Percentiles rank a stretch among this genome's conserved stretches.
phyloP scores from a whole-genome alignment of 2,888 invertebrate species.

The Tetragonula carbonaria region DNA sequence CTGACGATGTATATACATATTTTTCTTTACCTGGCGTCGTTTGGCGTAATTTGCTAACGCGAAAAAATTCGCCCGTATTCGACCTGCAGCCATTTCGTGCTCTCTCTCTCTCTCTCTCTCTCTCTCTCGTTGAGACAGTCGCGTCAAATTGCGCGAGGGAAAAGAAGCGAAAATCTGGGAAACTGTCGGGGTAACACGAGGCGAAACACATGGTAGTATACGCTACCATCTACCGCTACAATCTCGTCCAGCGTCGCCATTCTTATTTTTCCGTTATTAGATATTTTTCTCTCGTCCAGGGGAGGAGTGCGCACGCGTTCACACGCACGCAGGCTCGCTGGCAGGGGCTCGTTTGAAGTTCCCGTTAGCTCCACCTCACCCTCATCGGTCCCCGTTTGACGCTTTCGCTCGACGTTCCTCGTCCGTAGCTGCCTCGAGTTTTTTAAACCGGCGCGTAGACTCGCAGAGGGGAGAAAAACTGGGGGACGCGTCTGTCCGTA shows the following conservation, averaged over 20 bases:
- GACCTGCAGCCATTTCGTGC: conserved; percentile 3
- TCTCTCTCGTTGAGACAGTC: conserved; percentile 39
- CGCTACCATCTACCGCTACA: conserved; percentile 37
- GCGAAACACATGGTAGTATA: conserved; percentile 69
- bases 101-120: conserved; percentile 21
- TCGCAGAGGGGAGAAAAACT: conserved; percentile 1
- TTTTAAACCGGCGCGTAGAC: conserved; percentile 32
- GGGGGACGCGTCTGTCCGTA: conserved; percentile 21
- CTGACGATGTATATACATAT: neutral
- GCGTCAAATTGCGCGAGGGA: conserved; percentile 72
- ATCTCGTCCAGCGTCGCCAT: conserved; percentile 33
- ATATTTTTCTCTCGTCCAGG: conserved; percentile 69
- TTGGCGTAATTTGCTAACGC: conserved; percentile 39
- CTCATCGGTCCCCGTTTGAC: neutral
- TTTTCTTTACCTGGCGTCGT: neutral
- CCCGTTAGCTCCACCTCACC: neutral
- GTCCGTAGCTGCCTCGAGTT: conserved; percentile 21
- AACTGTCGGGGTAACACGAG: conserved; percentile 75
- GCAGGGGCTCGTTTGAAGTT: conserved; percentile 1
- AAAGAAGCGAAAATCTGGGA: conserved; percentile 71
- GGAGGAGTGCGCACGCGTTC: conserved; percentile 27
- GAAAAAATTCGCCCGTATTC: conserved; percentile 33
- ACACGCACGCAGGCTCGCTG: conserved; percentile 41
- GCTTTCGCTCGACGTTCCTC: conserved; percentile 4
- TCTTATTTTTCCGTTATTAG: conserved; percentile 73